Base-by-base conservation (phyloP, 2,888 invertebrate species). In the Ctenicera cuprea region DNA sequence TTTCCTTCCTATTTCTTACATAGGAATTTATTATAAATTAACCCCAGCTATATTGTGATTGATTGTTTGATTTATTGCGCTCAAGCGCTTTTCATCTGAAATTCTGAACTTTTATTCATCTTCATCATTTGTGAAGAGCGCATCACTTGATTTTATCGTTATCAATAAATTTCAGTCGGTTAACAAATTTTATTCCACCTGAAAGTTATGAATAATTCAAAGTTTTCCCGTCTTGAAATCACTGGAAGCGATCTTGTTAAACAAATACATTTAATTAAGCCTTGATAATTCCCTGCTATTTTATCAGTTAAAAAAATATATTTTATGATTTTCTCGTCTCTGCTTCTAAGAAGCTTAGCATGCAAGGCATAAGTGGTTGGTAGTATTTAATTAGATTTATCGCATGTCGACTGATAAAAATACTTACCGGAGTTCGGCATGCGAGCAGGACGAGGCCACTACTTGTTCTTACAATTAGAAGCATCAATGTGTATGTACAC, bases 321-420 rank as follows among this genome's bases (percentile, higher is more conserved):
- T 71, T 76, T 76, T 78, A 77, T 78, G 78, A 78, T 78, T 76
- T 78, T 76, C 76, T 77, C 71, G 77, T 74, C 73, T 75, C 66
- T 74, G 76, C 76, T 73, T 72, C 74, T 74, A 70, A 66, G 74
- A 73, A 74, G 70, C 73, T 77, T 79, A 75, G 75, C 78, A 78
- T 78, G 78, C 77, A 65, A 77, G 62, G 72, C 57, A 62, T 64
- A 41, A 68, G 70, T 66, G 66, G 67, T 71, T 66, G 66, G 67
- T 71, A 66, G 77, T 67, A 71, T 73, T 77, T 78, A 78, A 78
- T 78, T 78, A 78, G 77, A 78, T 77, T 78, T 78, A 76, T 77
- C 76, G 74, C 73, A 69, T 78, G 74, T 73, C 74, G 38, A 22
- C 74, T 63, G 77, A 76, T 76, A 77, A 77, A 71, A 71, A 65